Evolutionary conservation across 2,113 vertebrate genomes (phyloP).

Genomic region (Bos javanicus): DNA sequence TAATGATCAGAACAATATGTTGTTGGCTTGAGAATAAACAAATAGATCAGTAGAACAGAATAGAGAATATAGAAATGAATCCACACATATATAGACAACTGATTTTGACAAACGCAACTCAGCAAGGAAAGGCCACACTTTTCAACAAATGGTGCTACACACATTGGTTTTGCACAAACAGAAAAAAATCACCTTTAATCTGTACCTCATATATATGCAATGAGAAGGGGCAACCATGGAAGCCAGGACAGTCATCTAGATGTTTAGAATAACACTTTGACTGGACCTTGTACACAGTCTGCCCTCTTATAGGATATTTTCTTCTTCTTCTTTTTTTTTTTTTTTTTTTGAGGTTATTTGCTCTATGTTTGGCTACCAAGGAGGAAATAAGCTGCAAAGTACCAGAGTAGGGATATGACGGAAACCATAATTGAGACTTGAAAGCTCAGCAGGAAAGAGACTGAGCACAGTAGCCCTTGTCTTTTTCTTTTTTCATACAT

Average conservation of each 20-base stretch:
- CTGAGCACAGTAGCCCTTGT: neutral
- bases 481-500: neutral
- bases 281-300: neutral
- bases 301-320: neutral
- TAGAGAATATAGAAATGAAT: neutral
- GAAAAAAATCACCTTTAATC: neutral
- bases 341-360: neutral
- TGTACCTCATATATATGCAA: neutral
- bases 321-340: neutral
- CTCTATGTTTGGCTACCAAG: neutral
- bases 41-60: neutral
- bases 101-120: neutral
- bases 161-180: neutral
- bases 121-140: neutral
- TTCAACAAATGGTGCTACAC: neutral
- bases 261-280: neutral
- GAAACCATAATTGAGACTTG: neutral
- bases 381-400: neutral
- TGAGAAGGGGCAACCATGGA: neutral
- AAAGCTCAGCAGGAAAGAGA: neutral
- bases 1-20: neutral
- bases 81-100: neutral
- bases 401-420: neutral
- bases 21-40: neutral
- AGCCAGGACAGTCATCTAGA: neutral